These are phyloP conservation scores for Euura lappo DNA, from an alignment of 1,140 invertebrate species.

Conservation along the genomic window DNA sequence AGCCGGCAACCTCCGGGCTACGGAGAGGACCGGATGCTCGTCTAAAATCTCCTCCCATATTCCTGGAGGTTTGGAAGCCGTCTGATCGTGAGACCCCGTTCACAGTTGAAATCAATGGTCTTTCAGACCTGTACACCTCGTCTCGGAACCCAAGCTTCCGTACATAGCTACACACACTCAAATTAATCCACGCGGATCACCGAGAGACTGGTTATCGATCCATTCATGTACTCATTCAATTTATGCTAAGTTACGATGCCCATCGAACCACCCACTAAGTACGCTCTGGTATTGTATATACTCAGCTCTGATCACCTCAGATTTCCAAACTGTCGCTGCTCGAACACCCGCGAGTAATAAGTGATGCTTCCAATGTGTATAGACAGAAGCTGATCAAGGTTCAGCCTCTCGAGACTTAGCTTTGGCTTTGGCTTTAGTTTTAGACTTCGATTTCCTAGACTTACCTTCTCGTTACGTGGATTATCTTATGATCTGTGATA, in stretches of 20 bases:
- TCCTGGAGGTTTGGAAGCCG: no score
- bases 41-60: constrained; percentile 30
- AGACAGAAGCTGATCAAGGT: not conserved
- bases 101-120: not conserved
- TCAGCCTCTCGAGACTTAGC: no score
- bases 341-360: not conserved
- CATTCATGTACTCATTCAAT: not conserved
- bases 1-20: constrained; percentile 15
- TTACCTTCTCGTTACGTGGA: no score
- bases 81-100: not conserved
- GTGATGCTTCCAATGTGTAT: not conserved
- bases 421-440: no score
- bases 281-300: not conserved
- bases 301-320: not conserved
- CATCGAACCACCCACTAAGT: not conserved
- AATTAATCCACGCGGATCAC: no score
- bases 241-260: not conserved
- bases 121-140: not conserved
- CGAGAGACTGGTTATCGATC: not conserved
- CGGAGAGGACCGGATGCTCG: constrained; percentile 1
- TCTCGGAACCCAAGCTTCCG: not conserved
- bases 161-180: no score
- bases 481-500: no score
- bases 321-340: not conserved
- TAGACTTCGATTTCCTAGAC: no score